These are phyloP conservation scores for Apis florea DNA, from an alignment of 1,140 invertebrate genomes.

Conservation along the genomic window DNA sequence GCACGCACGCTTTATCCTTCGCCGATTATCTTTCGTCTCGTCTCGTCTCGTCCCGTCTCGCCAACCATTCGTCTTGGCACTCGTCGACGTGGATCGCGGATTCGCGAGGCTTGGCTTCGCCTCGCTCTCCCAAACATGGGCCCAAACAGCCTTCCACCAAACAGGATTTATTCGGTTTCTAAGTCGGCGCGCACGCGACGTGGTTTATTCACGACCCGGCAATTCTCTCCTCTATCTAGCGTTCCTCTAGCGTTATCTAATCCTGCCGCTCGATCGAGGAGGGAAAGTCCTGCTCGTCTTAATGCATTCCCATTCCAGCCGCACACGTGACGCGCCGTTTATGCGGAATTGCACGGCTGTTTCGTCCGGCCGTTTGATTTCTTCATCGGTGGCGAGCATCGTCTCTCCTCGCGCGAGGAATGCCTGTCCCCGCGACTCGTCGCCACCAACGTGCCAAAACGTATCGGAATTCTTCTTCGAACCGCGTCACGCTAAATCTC, in stretches of 20 bases:
- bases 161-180: constrained; percentile 44
- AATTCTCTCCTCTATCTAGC: constrained; percentile 29
- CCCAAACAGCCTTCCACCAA: neutral
- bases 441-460: constrained; percentile 1
- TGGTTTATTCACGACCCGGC: constrained; percentile 45
- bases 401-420: neutral
- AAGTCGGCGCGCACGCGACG: constrained; percentile 38
- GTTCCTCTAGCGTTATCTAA: constrained; percentile 46
- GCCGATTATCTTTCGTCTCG: constrained; percentile 18
- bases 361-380: constrained; percentile 37
- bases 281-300: constrained; percentile 23
- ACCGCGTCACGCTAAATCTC: neutral
- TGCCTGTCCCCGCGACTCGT: neutral
- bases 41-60: neutral
- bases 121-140: constrained; percentile 24
- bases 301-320: constrained; percentile 27
- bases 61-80: constrained; percentile 37
- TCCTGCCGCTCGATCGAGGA: constrained; percentile 3
- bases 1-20: constrained; percentile 49
- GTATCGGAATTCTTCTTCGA: constrained; percentile 8
- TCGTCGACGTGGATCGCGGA: neutral
- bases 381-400: constrained; percentile 13
- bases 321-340: constrained; percentile 31
- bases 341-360: constrained; percentile 25
- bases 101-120: constrained; percentile 17